phyloP scores from a whole-genome alignment of 2,113 vertebrate species.

The Petrocephalus zakoni region DNA sequence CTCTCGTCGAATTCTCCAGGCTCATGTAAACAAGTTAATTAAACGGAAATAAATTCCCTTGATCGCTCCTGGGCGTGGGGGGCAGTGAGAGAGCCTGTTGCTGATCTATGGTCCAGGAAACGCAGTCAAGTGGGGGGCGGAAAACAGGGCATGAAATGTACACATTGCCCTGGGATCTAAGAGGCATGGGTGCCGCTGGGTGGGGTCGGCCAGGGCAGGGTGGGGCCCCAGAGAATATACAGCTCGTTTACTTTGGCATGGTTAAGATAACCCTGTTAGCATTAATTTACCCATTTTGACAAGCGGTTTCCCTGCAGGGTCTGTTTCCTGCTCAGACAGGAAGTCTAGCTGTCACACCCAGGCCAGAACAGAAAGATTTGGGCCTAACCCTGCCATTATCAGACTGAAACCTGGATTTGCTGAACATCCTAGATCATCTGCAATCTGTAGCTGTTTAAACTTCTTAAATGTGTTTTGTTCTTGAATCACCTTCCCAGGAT shows the following conservation, averaged over 20 bases:
- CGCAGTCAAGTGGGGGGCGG: not conserved
- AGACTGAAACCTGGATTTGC: not conserved
- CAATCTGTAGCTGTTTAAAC: not conserved
- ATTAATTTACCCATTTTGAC: not conserved
- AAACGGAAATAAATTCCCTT: constrained; percentile 18
- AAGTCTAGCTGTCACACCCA: not conserved
- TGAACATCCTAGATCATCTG: not conserved
- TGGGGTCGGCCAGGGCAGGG: not conserved
- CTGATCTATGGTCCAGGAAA: constrained; percentile 2
- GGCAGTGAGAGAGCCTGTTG: not conserved
- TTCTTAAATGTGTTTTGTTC: not conserved
- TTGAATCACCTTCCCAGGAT: not conserved
- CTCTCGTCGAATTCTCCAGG: not conserved
- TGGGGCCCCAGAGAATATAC: not conserved
- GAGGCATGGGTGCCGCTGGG: not conserved
- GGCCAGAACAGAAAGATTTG: not conserved
- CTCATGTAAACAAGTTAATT: constrained; percentile 19
- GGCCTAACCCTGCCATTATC: not conserved
- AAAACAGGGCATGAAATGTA: not conserved
- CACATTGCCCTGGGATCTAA: not conserved
- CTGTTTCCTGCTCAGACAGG: not conserved
- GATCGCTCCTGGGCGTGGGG: not conserved
- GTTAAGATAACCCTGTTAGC: not conserved
- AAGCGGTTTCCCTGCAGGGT: not conserved
- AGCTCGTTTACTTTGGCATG: not conserved